Conservation (phyloP, 2,888 invertebrate species). For the Zaprionus obscuricornis region DNA sequence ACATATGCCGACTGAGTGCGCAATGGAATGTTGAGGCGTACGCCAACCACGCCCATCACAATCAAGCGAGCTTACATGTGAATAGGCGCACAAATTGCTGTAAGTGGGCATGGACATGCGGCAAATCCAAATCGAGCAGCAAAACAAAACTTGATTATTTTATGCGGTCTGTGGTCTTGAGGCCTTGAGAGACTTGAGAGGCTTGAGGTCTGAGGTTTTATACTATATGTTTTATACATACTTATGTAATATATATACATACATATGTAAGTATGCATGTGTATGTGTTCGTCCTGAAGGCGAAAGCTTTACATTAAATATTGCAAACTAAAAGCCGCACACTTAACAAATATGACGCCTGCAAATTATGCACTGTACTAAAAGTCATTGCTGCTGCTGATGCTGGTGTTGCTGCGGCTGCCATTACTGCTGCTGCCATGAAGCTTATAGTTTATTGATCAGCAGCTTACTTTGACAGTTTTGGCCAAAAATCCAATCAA, state of each 20-base stretch:
- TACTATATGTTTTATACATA: too few species aligned
- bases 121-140: conserved; percentile 82
- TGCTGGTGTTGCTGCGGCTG: conserved; percentile 11
- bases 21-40: conserved; percentile 41
- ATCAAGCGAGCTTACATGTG: conserved; percentile 7
- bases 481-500: conserved; percentile 35
- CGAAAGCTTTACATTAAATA: conserved; percentile 58
- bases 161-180: conserved; percentile 66
- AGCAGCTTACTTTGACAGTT: conserved; percentile 19
- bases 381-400: conserved; percentile 26
- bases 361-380: conserved; percentile 55
- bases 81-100: conserved; percentile 76
- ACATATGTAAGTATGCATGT: too few species aligned
- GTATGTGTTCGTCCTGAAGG: conserved; percentile 15
- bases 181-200: conserved; percentile 19
- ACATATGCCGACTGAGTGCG: conserved; percentile 57
- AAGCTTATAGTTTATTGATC: conserved; percentile 34
- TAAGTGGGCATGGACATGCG: conserved; percentile 76
- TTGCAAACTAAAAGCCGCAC: conserved; percentile 55
- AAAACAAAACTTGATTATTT: conserved; percentile 83
- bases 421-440: neutral
- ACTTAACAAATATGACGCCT: conserved; percentile 68
- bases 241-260: too few species aligned
- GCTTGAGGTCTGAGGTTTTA: conserved; percentile 35
- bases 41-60: conserved; percentile 44